Base-by-base conservation (phyloP, 1,140 invertebrate species). In the Oscheius sp. region DNA sequence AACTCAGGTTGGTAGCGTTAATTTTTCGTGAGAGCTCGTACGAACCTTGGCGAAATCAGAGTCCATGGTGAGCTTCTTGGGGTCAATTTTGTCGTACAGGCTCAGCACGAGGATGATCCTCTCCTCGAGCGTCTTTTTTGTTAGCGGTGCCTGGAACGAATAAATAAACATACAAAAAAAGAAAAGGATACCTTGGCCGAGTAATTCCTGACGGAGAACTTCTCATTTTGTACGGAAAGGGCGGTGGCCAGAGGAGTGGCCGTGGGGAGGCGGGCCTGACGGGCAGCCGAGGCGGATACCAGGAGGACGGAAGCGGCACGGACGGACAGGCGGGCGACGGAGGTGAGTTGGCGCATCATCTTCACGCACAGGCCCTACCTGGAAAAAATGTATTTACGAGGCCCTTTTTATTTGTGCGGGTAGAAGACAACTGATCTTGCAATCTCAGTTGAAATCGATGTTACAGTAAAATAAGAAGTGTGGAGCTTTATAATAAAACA, bases 41-140 rank as follows among this genome's bases (percentile, higher is more conserved):
- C 15, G 10, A 64, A 78, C 78, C 23, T 81, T 81, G 32, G 79
- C 55, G 73, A 82, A 81, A 62, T 83, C 72, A 13, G 80, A 77
- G 31, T 82, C 81, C 77, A 83, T 72, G 59, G 76, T 82, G 23
- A 81, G 73, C 79, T 81, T 83, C 59, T 80, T 66, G 1, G 78
- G 63, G 46, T 81, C 73, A 38, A 79, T 73, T 71, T 80, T 79
- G 34, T 80, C 81, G 52, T 75, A 84, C 35, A 77, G 63, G 29
- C 74, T 68, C 4, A 84, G 59, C 3, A 80, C 76, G 15, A 82
- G 74, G 38, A 82, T 77, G 29, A 82, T 78, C 23, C 81, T 73
- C 10, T 84, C 81, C 31, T 82, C 70, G 3, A 82, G 68, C 1
- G 77, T 82, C 45, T 80, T 83, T 23, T 78, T 68, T 15, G 80